Percentiles rank a stretch among this genome's conserved stretches.
Evolutionary conservation across 1,140 invertebrate species (phyloP).

Genomic region (Latrodectus geometricus): DNA sequence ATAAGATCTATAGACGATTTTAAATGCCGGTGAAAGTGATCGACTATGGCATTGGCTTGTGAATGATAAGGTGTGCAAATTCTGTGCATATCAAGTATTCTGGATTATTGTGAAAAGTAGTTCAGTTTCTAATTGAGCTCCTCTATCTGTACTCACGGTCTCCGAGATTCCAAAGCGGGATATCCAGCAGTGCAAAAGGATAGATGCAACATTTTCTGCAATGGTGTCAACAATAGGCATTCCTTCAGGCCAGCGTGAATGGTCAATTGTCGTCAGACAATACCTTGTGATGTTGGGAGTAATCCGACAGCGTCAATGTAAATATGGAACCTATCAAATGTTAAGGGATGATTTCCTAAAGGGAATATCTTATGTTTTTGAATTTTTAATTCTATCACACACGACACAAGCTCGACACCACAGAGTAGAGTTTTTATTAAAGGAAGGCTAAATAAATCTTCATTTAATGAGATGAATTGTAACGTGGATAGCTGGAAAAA

Average conservation of each 20-base stretch:
- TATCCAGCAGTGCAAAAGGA: slow-evolving; percentile 66
- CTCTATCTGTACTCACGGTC: slow-evolving; percentile 68
- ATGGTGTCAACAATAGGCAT: slow-evolving; percentile 67
- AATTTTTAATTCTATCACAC: neutral
- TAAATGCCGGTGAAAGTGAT: slow-evolving; percentile 68
- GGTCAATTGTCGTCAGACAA: slow-evolving; percentile 69
- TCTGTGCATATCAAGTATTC: slow-evolving; percentile 6
- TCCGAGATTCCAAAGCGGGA: slow-evolving; percentile 64
- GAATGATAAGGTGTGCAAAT: slow-evolving; percentile 63
- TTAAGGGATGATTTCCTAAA: no score
- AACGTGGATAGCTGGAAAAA: neutral
- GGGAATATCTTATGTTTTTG: neutral
- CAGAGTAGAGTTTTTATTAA: neutral
- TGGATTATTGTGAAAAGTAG: slow-evolving; percentile 19
- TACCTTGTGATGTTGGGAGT: slow-evolving; percentile 68
- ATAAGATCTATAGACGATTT: no score
- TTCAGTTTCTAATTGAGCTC: slow-evolving; percentile 69
- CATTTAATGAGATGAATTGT: neutral
- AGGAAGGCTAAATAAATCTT: neutral
- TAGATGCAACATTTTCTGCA: slow-evolving; percentile 66
- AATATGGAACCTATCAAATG: slow-evolving; percentile 66
- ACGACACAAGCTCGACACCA: neutral
- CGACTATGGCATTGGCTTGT: slow-evolving; percentile 66
- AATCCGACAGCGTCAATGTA: slow-evolving; percentile 72
- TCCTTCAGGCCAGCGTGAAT: slow-evolving; percentile 69